phyloP scores from a whole-genome alignment of 1,140 invertebrate genomes.

The Phymastichus coffea region DNA sequence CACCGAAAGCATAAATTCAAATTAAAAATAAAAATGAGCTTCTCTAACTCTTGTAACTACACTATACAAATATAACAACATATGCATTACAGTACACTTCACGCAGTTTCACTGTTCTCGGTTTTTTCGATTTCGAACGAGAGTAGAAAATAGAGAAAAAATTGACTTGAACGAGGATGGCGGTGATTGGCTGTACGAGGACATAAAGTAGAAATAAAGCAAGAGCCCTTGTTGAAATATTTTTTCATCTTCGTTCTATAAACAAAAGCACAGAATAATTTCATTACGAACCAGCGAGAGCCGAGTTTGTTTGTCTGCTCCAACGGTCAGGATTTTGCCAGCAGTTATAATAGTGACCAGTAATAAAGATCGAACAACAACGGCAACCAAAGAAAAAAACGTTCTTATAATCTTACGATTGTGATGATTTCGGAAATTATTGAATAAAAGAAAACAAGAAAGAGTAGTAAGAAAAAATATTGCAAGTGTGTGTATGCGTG shows the following conservation, averaged over 20 bases:
- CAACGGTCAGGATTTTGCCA: not conserved
- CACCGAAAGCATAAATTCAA: not conserved
- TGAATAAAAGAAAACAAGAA: not conserved
- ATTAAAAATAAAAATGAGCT: conserved; percentile 2
- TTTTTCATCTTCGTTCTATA: too few relatives aligned
- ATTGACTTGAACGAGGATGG: not conserved
- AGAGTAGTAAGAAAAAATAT: not conserved
- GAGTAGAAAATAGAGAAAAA: not conserved
- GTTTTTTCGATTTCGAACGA: too few relatives aligned
- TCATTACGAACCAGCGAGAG: not conserved
- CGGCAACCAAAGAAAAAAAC: not conserved
- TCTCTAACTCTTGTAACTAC: too few relatives aligned
- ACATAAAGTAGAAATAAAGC: too few relatives aligned
- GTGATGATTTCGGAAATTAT: too few relatives aligned
- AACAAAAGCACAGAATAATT: not conserved
- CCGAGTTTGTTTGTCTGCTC: not conserved
- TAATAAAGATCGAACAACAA: conserved; percentile 3
- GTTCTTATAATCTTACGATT: too few relatives aligned
- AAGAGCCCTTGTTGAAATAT: too few relatives aligned
- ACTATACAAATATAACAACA: too few relatives aligned
- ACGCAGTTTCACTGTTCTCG: too few relatives aligned
- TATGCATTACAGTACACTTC: too few relatives aligned
- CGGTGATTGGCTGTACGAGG: too few relatives aligned
- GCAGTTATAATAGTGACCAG: not conserved
- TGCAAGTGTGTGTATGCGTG: too few relatives aligned